Evolutionary conservation across 2,797 vertebrate genomes (phyloP).

Genomic region (Amazona finschi): DNA sequence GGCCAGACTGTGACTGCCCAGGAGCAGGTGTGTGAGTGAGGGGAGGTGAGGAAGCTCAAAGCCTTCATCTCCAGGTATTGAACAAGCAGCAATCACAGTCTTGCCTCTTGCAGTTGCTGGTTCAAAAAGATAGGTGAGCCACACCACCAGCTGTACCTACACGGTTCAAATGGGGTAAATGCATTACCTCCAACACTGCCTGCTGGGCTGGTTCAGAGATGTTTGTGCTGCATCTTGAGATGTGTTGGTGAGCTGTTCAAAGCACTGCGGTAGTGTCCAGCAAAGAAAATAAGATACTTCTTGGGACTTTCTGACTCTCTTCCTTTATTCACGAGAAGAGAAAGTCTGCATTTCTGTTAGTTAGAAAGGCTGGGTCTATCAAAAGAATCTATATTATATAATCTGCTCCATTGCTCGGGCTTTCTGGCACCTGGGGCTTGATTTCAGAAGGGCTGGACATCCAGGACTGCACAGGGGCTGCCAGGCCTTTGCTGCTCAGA

Average conservation of each 20-base stretch:
- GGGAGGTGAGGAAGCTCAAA: neutral
- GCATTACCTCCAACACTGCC: neutral
- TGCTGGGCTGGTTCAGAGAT: neutral
- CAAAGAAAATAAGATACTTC: neutral
- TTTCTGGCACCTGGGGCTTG: neutral
- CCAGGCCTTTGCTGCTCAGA: neutral
- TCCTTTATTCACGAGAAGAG: neutral
- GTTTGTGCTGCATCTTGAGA: neutral
- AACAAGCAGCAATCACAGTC: neutral
- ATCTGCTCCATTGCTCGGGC: neutral
- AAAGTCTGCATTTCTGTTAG: neutral
- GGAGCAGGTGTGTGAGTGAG: neutral
- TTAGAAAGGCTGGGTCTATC: neutral
- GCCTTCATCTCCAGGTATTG: neutral
- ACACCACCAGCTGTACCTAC: neutral
- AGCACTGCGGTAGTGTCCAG: neutral
- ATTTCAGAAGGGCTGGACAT: neutral
- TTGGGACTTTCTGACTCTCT: neutral
- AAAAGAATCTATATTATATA: accelerated
- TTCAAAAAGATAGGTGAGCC: neutral
- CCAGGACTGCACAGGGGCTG: neutral
- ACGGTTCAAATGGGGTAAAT: neutral
- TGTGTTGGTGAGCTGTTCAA: neutral
- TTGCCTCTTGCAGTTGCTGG: neutral
- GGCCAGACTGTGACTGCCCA: neutral